Evolutionary conservation across 1,140 invertebrate species (phyloP), one percentile per base, ranked within the genome.

Genomic region (Catajapyx aquilonaris): DNA sequence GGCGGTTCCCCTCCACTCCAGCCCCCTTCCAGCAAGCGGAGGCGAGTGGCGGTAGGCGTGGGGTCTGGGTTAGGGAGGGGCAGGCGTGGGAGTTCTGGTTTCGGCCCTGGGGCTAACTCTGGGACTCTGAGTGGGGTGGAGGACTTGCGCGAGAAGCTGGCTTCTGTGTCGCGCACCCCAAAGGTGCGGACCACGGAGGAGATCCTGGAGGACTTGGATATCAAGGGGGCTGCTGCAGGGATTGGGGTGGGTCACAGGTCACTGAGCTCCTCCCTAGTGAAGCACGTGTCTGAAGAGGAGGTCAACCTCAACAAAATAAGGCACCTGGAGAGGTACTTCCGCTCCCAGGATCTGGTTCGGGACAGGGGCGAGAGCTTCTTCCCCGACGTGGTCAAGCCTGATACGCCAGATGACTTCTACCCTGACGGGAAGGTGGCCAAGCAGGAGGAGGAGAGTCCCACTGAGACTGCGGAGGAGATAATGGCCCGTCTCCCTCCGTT

Each of bases 141-240:
- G 20, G 31, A 41, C 41, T 60, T 74, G 21, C 71, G 69, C 44
- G 68, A 69, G 45, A 73, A 72, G 51, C 53, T 73, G 42, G 69
- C 67, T 22, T 65, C 66, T 44, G 64, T 69, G 28, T 62, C 65
- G 16, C 61, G 70, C 23, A 71, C 65, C 46, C 68, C 72, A 41
- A 71, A 81, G 61, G 66, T 85, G 1, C 85, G 84, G 62, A 86
- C 81, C 1, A 85, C 81, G 17, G 76, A 81, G 47, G 76, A 86
- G 52, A 52, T 86, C 15, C 63, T 85, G 36, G 76, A 76, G 25
- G 73, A 79, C 49, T 59, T 85, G 39, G 73, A 78, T 20, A 36
- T n/a, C 7, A 38, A 11, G 17, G 11, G 11, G n/a, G 20, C 19
- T 22, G 20, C 18, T 42, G 41, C 3, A 16, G 37, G 2, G 13